Evolutionary conservation across 2,797 vertebrate species (phyloP), one percentile per base, ranked within the genome.

Genomic region (Amniataba percoides): DNA sequence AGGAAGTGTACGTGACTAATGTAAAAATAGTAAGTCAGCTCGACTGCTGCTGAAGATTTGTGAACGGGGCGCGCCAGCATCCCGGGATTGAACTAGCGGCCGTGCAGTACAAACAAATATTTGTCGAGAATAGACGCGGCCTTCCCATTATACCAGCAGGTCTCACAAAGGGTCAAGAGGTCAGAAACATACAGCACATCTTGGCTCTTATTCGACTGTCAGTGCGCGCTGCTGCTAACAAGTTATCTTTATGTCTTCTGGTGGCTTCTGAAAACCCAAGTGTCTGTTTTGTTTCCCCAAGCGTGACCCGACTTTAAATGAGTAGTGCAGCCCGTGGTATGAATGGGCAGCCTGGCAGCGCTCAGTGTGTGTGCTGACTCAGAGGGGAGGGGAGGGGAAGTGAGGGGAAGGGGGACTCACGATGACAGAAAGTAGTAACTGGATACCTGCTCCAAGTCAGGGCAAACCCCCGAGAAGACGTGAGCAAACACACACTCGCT

Each of bases 21-120:
- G 71, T 84, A 90, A 90, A 93, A 92, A 91, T 88, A 89, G 87
- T 67, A 74, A 43, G 64, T 9, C 4, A 68, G 71, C 80, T 81
- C 45, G 49, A 82, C 45, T 39, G 43, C 72, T 78, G 80, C 81
- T 73, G 18, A 71, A 83, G 71, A 78, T 83, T 80, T 77, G 53
- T 79, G 67, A 80, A 59, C 58, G 53, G 40, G 36, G 43, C 5
- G 23, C 59, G 59, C 23, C 7, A 31, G 25, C 23, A 77, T 74
- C 52, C 13, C 45, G 15, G 27, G 49, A 27, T 21, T 58, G 31
- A 25, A 7, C 64, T 19, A 49, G 56, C 65, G 62, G 64, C 77
- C 62, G 55, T 0, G 0, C 1, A 36, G 39, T 36, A 70, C 61
- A 73, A 77, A 49, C 5, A 40, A 58, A 59, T 59, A 61, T 63